Percentiles rank a stretch among this genome's conserved stretches.
phyloP scores from a whole-genome alignment of 2,888 invertebrate species.

The Lampropteryx suffumata region DNA sequence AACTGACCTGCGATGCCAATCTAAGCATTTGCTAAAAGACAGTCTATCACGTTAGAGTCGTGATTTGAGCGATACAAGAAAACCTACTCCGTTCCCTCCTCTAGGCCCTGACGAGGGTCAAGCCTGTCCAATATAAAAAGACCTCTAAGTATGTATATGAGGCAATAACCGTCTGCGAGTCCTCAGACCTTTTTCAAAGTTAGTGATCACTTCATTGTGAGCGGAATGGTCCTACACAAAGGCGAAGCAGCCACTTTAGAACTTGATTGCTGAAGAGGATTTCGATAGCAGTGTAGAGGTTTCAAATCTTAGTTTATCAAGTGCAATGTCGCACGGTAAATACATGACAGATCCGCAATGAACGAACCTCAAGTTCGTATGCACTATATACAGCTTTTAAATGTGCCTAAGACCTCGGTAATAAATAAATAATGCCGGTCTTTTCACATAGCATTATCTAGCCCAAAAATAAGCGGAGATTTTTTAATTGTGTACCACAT shows the following conservation, averaged over 20 bases:
- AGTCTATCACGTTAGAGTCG: not conserved
- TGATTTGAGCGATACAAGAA: slow-evolving; percentile 8
- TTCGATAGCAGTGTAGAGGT: not conserved
- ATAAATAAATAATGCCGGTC: no score
- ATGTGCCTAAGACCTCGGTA: no score
- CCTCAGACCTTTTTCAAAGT: slow-evolving; percentile 24
- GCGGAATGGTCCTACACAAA: slow-evolving; percentile 15
- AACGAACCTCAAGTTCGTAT: no score
- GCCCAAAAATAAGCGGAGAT: no score
- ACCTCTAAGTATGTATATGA: slow-evolving; percentile 28
- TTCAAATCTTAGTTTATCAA: not conserved
- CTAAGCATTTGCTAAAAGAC: not conserved
- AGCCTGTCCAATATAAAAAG: slow-evolving; percentile 22
- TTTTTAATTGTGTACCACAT: no score
- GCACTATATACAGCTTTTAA: no score
- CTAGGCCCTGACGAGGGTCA: slow-evolving; percentile 26
- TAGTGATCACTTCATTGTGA: slow-evolving; percentile 27
- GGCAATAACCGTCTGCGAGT: slow-evolving; percentile 28
- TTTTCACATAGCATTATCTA: no score
- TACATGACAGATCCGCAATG: no score
- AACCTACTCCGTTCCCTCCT: slow-evolving; percentile 12
- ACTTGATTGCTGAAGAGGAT: slow-evolving; percentile 14
- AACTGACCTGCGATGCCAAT: no score
- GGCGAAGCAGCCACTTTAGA: slow-evolving; percentile 15
- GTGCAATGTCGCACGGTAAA: no score